Evolutionary conservation across 2,888 invertebrate species (phyloP).

Genomic region (Salpingus planirostris): DNA sequence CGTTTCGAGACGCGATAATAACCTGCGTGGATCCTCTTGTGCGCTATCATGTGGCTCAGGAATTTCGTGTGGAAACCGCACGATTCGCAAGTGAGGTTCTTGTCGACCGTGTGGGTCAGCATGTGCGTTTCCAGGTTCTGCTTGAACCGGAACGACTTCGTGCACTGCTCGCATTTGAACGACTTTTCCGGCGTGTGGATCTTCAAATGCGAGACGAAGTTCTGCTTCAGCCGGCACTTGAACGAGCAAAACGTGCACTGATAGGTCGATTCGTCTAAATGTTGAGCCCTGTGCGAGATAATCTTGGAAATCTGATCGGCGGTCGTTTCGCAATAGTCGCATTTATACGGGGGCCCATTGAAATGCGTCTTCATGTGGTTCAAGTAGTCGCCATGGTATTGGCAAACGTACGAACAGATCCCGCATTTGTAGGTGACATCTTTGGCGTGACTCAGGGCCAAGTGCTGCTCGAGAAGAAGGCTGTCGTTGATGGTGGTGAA

Average conservation of each 20-base stretch:
- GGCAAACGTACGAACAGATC: slow-evolving; percentile 53
- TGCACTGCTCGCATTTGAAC: slow-evolving; percentile 51
- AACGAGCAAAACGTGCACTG: slow-evolving; percentile 49
- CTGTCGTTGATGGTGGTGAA: slow-evolving; percentile 45
- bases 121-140: slow-evolving; percentile 51
- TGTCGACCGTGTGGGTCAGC: slow-evolving; percentile 46
- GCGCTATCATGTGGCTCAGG: slow-evolving; percentile 55
- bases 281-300: slow-evolving; percentile 51
- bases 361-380: slow-evolving; percentile 53
- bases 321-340: slow-evolving; percentile 47
- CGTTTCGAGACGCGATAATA: too few species aligned
- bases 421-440: slow-evolving; percentile 53
- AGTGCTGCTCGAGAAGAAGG: slow-evolving; percentile 46
- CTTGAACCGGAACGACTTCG: slow-evolving; percentile 49
- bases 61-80: slow-evolving; percentile 61
- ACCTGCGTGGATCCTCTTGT: slow-evolving; percentile 56
- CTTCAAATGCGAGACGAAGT: slow-evolving; percentile 50
- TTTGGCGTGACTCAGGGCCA: slow-evolving; percentile 47
- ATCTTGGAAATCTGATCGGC: slow-evolving; percentile 46
- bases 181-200: slow-evolving; percentile 51
- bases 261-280: slow-evolving; percentile 44
- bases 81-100: slow-evolving; percentile 54
- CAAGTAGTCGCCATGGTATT: slow-evolving; percentile 53
- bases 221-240: slow-evolving; percentile 50
- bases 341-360: slow-evolving; percentile 54